These are phyloP conservation scores for Pogonophryne albipinna DNA, from an alignment of 2,797 vertebrate genomes.

Conservation along the genomic window DNA sequence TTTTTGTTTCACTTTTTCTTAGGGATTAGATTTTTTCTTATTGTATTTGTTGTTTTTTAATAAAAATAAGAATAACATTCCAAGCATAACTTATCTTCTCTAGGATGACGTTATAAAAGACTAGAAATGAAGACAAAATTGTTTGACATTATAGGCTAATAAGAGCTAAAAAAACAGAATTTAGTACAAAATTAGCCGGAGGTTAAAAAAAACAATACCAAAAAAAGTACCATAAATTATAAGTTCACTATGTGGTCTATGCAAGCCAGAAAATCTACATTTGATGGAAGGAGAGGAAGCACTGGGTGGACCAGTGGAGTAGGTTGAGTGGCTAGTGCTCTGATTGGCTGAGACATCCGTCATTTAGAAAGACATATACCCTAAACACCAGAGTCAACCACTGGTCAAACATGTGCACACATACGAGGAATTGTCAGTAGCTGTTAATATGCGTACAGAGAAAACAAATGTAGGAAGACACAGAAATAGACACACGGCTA, in stretches of 20 bases:
- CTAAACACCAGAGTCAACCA: neutral
- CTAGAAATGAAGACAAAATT: too few relatives aligned
- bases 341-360: constrained; percentile 15
- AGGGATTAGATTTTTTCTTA: neutral
- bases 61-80: too few relatives aligned
- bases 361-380: constrained; percentile 2
- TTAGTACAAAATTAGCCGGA: neutral
- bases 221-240: neutral
- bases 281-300: constrained; percentile 14
- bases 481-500: neutral
- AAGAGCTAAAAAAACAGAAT: neutral
- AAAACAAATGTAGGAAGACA: constrained; percentile 11
- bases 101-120: too few relatives aligned
- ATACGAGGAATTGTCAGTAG: constrained; percentile 1
- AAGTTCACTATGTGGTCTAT: neutral
- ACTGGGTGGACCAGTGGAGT: neutral
- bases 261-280: constrained; percentile 32
- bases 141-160: too few relatives aligned
- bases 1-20: constrained; percentile 1
- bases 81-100: too few relatives aligned
- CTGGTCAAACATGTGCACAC: constrained; percentile 16
- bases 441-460: neutral
- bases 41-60: too few relatives aligned
- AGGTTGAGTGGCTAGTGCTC: neutral
- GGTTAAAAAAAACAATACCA: neutral